Evolutionary conservation across 2,888 invertebrate species (phyloP).

Genomic region (Lasioglossum figueresi): DNA sequence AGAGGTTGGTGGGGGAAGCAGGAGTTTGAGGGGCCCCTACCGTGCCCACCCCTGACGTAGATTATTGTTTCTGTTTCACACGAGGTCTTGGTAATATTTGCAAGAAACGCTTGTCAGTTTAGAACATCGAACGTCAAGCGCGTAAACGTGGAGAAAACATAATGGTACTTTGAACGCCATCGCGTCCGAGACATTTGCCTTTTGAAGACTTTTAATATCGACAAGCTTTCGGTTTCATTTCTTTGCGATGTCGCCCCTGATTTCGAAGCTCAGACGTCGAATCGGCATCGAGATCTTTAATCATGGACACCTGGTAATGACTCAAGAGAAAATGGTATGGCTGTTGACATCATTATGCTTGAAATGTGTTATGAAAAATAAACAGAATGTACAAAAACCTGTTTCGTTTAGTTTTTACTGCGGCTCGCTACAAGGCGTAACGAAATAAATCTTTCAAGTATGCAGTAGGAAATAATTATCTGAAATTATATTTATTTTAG

Average conservation of each 20-base stretch:
- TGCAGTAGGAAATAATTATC: too few relatives aligned
- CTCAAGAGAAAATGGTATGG: conserved; percentile 56
- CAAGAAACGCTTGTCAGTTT: background rate
- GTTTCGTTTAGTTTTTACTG: conserved; percentile 2
- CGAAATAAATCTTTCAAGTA: background rate
- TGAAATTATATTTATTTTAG: too few relatives aligned
- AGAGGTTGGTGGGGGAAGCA: too few relatives aligned
- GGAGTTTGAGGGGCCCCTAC: too few relatives aligned
- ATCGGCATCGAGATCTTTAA: conserved; percentile 57
- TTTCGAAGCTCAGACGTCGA: conserved; percentile 33
- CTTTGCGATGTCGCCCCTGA: conserved; percentile 24
- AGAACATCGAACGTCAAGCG: background rate
- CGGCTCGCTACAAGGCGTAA: background rate
- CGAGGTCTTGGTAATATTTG: background rate
- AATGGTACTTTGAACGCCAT: background rate
- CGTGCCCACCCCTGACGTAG: background rate
- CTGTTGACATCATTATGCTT: conserved; percentile 73
- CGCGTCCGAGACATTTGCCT: background rate
- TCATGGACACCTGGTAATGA: conserved; percentile 59
- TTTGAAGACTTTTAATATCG: conserved; percentile 12
- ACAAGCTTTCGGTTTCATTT: conserved; percentile 23
- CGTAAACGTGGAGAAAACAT: background rate
- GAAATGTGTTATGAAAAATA: conserved; percentile 72
- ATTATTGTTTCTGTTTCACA: background rate
- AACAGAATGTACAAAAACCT: conserved; percentile 64